Base-by-base conservation (phyloP, 2,888 invertebrate species). In the Epinotia bilunana region DNA sequence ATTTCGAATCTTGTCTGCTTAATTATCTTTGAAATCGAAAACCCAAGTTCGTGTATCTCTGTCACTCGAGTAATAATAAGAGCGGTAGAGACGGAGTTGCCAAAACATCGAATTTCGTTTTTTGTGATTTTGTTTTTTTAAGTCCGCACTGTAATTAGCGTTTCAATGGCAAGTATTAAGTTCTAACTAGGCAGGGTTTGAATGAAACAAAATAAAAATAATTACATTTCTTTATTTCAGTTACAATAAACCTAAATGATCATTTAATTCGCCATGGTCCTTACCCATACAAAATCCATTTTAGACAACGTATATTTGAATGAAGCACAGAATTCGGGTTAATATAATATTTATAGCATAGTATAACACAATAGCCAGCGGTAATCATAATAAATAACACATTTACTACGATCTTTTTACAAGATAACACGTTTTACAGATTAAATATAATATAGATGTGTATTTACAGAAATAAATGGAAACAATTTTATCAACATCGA, bases 241-340 rank as follows among this genome's bases (percentile, higher is more conserved):
- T 80, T 81, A 81, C 81, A 81, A 82, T 80, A 80, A 78, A 79
- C 76, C 80, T 85, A 85, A 83, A 79, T 67, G 77, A 82, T 76
- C 68, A 70, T 78, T 80, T 79, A 80, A 82, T 85, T 84, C 83
- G 86, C 86, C 86, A 84, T 86, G 86, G 84, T 86, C 82, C 79
- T 73, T 78, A 63, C 67, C 62, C 28, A 62, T 64, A 70, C 57
- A 74, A 70, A 74, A 70, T 60, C 68, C 77, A 73, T 72, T 78
- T 77, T 49, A 71, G 23, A 65, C 65, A 71, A 69, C 49, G 67
- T 28, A 61, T 61, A 43, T 20, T 60, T 64, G 12, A 64, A 74
- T 60, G 46, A 65, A 72, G 67, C 75, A 70, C 63, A 74, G 6
- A 65, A 74, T 18, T 55, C 53, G 65, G 43, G 65, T 49, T 43